Evolutionary conservation across 2,797 vertebrate genomes (phyloP).

Genomic region (Borostomias antarcticus): DNA sequence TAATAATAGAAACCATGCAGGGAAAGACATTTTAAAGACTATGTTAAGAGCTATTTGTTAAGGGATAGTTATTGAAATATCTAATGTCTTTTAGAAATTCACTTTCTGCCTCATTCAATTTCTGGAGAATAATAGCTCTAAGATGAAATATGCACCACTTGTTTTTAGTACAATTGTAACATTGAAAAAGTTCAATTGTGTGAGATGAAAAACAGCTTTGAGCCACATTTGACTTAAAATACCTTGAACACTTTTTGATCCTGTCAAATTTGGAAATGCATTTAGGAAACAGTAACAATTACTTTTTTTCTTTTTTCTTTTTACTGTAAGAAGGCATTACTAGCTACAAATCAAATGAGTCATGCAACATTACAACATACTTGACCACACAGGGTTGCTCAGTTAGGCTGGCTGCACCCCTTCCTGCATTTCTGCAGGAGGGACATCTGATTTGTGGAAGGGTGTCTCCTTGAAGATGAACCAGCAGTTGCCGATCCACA

Average conservation of each 20-base stretch:
- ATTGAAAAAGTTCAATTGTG: neutral
- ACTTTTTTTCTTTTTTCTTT: too few relatives aligned
- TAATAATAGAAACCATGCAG: constrained; percentile 16
- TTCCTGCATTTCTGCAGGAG: constrained; percentile 72
- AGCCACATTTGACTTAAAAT: constrained; percentile 8
- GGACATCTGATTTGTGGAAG: constrained; percentile 78
- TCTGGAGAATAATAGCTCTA: neutral
- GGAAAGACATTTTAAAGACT: neutral
- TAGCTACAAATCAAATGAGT: neutral
- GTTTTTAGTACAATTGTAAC: constrained; percentile 11
- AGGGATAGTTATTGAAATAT: too few relatives aligned
- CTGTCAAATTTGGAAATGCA: constrained; percentile 27
- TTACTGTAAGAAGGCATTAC: too few relatives aligned
- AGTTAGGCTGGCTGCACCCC: constrained; percentile 62
- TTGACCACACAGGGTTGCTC: constrained; percentile 15
- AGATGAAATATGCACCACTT: constrained; percentile 8
- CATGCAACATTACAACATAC: constrained; percentile 3
- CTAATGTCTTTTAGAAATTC: too few relatives aligned
- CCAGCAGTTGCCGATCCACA: constrained; percentile 95
- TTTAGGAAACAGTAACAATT: neutral
- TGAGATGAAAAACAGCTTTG: neutral
- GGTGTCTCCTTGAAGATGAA: constrained; percentile 93
- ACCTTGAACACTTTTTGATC: neutral
- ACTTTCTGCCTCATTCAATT: neutral
- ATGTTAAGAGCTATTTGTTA: too few relatives aligned